Evolutionary conservation across 2,113 vertebrate genomes (phyloP).

Genomic region (Orthonyx spaldingii): DNA sequence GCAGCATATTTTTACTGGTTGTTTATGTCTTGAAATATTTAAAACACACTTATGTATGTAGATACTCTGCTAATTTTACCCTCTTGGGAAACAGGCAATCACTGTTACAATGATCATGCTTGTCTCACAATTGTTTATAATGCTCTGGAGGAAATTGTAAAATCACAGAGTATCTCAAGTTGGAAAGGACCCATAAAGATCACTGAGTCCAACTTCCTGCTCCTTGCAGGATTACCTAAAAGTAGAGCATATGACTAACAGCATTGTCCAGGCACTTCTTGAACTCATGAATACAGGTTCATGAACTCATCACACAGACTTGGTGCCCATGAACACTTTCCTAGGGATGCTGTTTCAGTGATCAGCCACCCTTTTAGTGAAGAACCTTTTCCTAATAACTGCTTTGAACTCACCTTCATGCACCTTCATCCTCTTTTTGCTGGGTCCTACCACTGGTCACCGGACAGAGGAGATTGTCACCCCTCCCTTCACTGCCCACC

Average conservation of each 20-base stretch:
- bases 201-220: neutral
- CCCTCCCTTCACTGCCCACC: accelerated
- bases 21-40: neutral
- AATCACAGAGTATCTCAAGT: neutral
- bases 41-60: neutral
- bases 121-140: neutral
- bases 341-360: neutral
- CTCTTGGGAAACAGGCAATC: neutral
- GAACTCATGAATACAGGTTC: too few relatives aligned
- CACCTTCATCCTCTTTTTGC: neutral
- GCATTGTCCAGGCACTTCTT: neutral
- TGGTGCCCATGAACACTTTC: neutral
- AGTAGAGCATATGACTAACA: neutral
- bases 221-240: neutral
- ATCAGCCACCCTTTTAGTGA: neutral
- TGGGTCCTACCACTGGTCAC: neutral
- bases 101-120: neutral
- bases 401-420: neutral
- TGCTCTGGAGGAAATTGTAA: neutral
- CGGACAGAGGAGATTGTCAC: neutral
- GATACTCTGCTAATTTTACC: neutral
- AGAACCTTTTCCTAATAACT: neutral
- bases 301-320: too few relatives aligned
- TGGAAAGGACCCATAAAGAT: neutral
- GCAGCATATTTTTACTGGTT: neutral